Percentiles rank a stretch among this genome's conserved stretches.
Conservation (phyloP, 2,797 vertebrate genomes). For the Alcedo atthis region DNA sequence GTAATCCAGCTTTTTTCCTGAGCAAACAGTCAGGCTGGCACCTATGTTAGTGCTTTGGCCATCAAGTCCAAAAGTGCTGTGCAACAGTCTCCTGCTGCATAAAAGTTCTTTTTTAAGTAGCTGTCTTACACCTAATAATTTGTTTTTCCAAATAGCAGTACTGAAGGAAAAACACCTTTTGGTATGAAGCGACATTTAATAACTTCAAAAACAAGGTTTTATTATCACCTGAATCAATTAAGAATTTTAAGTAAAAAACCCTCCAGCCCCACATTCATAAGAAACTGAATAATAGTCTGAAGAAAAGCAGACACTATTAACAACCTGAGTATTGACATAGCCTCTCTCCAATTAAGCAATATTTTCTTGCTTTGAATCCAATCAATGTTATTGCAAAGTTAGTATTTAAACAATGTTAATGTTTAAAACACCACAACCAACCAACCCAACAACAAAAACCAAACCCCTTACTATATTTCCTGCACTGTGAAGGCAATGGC, state of each 20-base stretch:
- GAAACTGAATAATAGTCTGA: neutral
- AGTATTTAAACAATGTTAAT: conserved; percentile 19
- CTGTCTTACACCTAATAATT: neutral
- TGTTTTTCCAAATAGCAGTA: neutral
- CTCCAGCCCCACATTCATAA: neutral
- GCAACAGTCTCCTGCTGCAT: accelerated
- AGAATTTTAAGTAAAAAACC: neutral
- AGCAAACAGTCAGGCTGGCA: neutral
- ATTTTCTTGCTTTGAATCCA: neutral
- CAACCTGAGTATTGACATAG: neutral
- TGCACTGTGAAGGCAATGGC: neutral
- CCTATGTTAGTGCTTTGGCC: neutral
- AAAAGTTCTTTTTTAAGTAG: neutral
- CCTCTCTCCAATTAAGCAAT: neutral
- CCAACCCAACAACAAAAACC: neutral
- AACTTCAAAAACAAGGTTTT: conserved; percentile 5
- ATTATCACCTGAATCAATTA: neutral
- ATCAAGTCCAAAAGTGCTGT: neutral
- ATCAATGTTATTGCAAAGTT: neutral
- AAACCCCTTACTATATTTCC: neutral
- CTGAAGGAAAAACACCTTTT: neutral
- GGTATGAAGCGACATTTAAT: neutral
- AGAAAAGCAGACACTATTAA: conserved; percentile 2
- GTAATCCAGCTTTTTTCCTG: neutral
- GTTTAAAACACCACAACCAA: neutral